Base-by-base conservation (phyloP, 2,113 vertebrate genomes). In the Pituophis catenifer region DNA sequence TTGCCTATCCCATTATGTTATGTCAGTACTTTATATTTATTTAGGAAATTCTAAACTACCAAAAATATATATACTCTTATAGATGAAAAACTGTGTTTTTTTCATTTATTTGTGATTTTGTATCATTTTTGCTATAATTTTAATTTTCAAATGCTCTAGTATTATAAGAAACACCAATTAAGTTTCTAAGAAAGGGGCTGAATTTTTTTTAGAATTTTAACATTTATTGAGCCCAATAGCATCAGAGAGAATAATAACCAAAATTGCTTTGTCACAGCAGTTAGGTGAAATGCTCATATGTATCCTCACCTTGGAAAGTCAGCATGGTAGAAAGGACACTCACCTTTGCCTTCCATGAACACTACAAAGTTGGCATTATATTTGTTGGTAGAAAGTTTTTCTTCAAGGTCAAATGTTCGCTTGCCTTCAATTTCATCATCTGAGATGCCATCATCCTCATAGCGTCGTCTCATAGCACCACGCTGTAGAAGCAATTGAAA, bases 351-450 rank as follows among this genome's bases (percentile, higher is more conserved):
- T 62, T 99, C 98, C 99, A 99, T 99, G 96, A 98, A 98, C 95
- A 98, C 98, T 95, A 99, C 98, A 44, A 99, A 98, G 58, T 98
- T 97, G 24, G 97, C 98, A 94, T 97, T 98, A 65, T 99, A 99
- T 95, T 98, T 98, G 94, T 97, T 96, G 94, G 98, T 98, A 19
- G 97, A 96, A 93, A 99, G 98, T 95, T 99, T 99, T 92, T 99
- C 99, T 90, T 99, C 98, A 29, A 99, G 97, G 96, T 99, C 98
- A 95, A 99, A 99, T 0, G 97, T 99, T 92, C 99, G 98, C 95
- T 99, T 99, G 26, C 99, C 99, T 96, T 99, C 99, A 29, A 99
- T 99, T 96, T 99, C 99, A 94, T 99, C 99, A 23, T 99, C 99
- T 0, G 99, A 99, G 95, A 99, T 99, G 54, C 99, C 99, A 50